A percentile compares a stretch with the other conserved stretches of the same genome.
These are phyloP conservation scores for Meliscaeva auricollis DNA, from an alignment of 2,888 invertebrate species.

Conservation along the genomic window DNA sequence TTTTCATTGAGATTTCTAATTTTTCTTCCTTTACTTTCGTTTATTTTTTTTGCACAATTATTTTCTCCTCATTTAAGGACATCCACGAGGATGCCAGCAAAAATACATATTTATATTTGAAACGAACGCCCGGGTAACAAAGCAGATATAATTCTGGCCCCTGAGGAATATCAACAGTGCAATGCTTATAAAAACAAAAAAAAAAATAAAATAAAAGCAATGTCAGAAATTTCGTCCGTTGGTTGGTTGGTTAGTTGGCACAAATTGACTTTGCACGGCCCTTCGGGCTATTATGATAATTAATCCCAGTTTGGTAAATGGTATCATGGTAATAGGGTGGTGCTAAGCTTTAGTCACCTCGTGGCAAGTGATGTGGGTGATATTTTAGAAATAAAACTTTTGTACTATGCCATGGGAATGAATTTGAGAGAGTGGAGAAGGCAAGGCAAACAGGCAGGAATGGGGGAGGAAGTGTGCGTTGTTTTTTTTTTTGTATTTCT, in stretches of 20 bases:
- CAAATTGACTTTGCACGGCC: constrained; percentile 68
- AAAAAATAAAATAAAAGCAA: constrained; percentile 12
- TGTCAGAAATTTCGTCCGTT: constrained; percentile 25
- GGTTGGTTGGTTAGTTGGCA: constrained; percentile 4
- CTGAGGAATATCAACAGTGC: constrained; percentile 65
- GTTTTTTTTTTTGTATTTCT: constrained; percentile 2
- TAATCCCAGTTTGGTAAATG: constrained; percentile 67
- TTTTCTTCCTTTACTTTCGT: constrained; percentile 30
- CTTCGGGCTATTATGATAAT: constrained; percentile 71
- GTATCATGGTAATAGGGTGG: constrained; percentile 50
- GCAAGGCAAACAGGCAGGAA: too few relatives aligned
- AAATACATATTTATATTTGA: neutral
- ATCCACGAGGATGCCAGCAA: constrained; percentile 4
- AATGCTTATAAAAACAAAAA: constrained; percentile 58
- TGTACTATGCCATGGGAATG: neutral
- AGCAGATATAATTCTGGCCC: constrained; percentile 58
- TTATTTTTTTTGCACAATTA: constrained; percentile 12
- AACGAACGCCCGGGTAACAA: constrained; percentile 42
- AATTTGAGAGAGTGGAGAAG: neutral
- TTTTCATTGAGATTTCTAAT: constrained; percentile 60
- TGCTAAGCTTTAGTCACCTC: constrained; percentile 59
- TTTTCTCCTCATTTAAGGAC: constrained; percentile 44
- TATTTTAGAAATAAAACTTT: constrained; percentile 34
- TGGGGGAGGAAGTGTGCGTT: too few relatives aligned
- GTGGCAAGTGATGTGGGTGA: constrained; percentile 28